Conservation (phyloP, 2,797 vertebrate species). For the Ammospiza maritima region DNA sequence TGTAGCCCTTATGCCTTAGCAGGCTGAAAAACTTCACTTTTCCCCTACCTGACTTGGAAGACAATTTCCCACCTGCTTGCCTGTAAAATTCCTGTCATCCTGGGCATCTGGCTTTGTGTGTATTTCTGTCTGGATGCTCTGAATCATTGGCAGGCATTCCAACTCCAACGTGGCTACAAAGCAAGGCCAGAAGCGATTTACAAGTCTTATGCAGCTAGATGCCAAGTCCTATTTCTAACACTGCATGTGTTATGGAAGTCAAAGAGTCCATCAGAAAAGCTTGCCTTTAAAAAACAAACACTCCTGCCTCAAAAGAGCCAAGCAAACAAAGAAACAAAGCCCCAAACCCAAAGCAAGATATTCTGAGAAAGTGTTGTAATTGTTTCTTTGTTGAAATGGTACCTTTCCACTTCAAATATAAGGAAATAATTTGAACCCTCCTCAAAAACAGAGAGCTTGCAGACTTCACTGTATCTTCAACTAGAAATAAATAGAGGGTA, state of each 20-base stretch:
- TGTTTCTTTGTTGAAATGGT: background rate
- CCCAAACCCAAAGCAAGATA: background rate
- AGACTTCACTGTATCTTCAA: background rate
- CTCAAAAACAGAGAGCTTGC: background rate
- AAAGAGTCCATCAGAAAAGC: background rate
- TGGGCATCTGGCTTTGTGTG: background rate
- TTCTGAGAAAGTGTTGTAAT: background rate
- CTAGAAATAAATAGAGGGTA: background rate
- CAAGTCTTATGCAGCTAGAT: background rate
- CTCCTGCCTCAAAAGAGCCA: background rate
- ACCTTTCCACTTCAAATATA: background rate
- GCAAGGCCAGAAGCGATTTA: background rate
- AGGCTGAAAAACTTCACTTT: background rate
- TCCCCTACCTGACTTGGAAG: background rate
- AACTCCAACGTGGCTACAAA: background rate
- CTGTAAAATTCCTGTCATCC: background rate
- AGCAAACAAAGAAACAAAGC: background rate
- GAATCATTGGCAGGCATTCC: background rate
- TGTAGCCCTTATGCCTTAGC: background rate
- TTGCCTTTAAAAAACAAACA: background rate
- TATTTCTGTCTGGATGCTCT: background rate
- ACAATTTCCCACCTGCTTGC: background rate
- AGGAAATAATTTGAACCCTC: background rate
- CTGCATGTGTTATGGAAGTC: background rate
- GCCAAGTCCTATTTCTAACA: background rate